Evolutionary conservation across 2,888 invertebrate species (phyloP), one percentile per base, ranked within the genome.

Genomic region (Epinotia demarniana): DNA sequence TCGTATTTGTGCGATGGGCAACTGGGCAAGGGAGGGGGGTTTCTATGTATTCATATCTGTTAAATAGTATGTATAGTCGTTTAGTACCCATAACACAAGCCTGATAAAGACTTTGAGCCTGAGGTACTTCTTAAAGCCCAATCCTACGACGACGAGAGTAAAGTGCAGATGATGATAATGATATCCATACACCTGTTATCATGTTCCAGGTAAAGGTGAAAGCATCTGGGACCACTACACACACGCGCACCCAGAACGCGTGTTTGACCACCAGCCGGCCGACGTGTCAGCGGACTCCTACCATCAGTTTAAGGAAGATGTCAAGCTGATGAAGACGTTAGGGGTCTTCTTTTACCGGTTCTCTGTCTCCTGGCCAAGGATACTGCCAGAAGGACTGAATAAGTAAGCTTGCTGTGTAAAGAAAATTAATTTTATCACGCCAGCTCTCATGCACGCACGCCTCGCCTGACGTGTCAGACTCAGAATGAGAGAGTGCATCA

Each of bases 161-260:
- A 27, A 2, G 23, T 27, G 23, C 23, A 27, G 23, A 27, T 27
- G 23, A 27, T 27, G 23, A 2, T 23, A 3, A 27, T 27, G 23
- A 27, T 3, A 27, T 3, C 3, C 23, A 27, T 27, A 27, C 2
- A 27, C 23, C 2, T 27, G 23, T 3, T 3, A 27, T 27, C 23
- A 33, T 77, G 76, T 68, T 84, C 16, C 80, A 96, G 96, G 95
- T 13, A 96, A 96, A 89, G 94, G 95, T 1, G 95, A 95, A 81
- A 96, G 94, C 81, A 95, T 96, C 27, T 97, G 96, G 97, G 97
- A 97, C 85, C 91, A 90, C 11, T 95, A 95, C 80, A 95, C 95
- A 0, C 96, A 96, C 80, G 82, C 85, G 6, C 81, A 92, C 61
- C 93, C 95, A 0, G 93, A 95, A 3, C 82, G 92, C 0, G 92